phyloP scores from a whole-genome alignment of 2,113 vertebrate genomes.

The Ardeotis arabs region DNA sequence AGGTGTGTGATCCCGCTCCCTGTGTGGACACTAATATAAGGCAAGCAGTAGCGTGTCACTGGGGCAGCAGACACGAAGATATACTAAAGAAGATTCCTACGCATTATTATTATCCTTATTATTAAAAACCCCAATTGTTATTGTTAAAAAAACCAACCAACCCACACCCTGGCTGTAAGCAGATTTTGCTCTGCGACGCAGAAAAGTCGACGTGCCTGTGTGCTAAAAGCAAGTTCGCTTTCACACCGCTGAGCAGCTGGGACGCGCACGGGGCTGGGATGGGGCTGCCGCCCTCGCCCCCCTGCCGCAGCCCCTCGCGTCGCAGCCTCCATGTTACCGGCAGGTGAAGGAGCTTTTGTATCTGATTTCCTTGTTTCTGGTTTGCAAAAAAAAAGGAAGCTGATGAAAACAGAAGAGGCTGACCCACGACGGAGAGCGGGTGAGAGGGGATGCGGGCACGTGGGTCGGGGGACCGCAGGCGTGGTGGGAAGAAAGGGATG shows the following conservation, averaged over 20 bases:
- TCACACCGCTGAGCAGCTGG: neutral
- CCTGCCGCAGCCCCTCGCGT: neutral
- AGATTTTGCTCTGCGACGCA: neutral
- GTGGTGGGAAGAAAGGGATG: neutral
- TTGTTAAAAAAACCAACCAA: neutral
- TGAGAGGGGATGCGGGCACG: accelerated
- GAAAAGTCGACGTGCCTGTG: neutral
- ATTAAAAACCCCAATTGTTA: neutral
- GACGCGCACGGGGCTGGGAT: neutral
- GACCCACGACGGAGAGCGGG: neutral
- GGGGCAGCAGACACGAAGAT: slow-evolving; percentile 45
- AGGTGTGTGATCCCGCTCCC: slow-evolving; percentile 32
- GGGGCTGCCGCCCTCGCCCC: neutral
- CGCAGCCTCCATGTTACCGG: neutral
- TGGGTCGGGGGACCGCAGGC: neutral
- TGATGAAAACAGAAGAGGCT: neutral
- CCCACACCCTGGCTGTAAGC: neutral
- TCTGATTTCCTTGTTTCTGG: slow-evolving; percentile 41
- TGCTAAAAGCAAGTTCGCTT: slow-evolving; percentile 14
- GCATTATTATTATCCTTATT: neutral
- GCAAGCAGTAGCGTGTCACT: slow-evolving; percentile 68
- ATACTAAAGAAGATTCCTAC: slow-evolving; percentile 36
- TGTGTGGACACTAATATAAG: slow-evolving; percentile 50
- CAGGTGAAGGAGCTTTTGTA: slow-evolving; percentile 50
- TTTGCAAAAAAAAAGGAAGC: neutral